Base-by-base conservation (phyloP, 2,888 invertebrate genomes). In the Willowsia nigromaculata region DNA sequence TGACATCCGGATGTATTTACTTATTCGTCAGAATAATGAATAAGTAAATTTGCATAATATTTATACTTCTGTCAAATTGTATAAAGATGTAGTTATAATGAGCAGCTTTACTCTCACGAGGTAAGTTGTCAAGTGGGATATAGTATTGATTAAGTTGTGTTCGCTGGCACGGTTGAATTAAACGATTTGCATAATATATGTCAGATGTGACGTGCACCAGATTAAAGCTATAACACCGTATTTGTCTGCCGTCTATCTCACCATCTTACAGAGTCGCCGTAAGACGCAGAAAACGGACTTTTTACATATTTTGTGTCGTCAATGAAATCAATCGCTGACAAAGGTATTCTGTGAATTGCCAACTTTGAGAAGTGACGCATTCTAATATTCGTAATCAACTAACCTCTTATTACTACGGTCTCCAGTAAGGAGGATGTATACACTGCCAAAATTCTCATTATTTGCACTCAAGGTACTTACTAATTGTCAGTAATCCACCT, bases 1-100 rank as follows among this genome's bases (percentile, higher is more conserved):
- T 85, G 85, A 85, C 85, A 85, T 85, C 85, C 85, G 85, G 85
- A 85, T 74, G 71, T 50, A 47, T 78, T 85, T 59, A 74, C 74
- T 37, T 53, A 78, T 47, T 78, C 53, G 9, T 53, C 43, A 71
- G 33, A 78, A 78, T 78, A 78, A 50, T 78, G 43, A 78, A 78
- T 78, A 7, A 53, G 37, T 30, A 30, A 22, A 50, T 78, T 78
- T 78, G 78, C 53, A 78, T 53, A 78, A 53, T 78, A 50, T 78
- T 78, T 78, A 78, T 78, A 43, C 71, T 43, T 71, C 43, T 71
- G 71, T 71, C 71, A 71, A 71, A 71, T 71, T 37, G 37, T 43
- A 71, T 71, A 43, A 71, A 43, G 25, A 71, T 71, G 43, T 71
- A 40, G 71, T 43, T 71, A 25, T 71, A 71, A 71, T 71, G 43